Evolutionary conservation across 2,888 invertebrate genomes (phyloP), one percentile per base, ranked within the genome.

Genomic region (Parascotia fuliginaria): DNA sequence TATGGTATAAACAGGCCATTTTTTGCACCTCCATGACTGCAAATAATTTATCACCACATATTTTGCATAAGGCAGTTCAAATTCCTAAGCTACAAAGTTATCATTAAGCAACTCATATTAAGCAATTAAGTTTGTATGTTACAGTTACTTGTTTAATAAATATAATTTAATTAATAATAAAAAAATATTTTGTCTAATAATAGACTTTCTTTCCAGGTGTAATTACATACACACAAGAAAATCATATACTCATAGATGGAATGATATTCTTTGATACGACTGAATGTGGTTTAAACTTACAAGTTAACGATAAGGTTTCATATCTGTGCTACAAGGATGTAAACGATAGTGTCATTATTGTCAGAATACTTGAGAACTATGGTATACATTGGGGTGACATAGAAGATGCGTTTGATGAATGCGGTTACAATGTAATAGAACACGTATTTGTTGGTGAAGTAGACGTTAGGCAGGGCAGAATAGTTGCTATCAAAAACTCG

Each of bases 191-290:
- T n/a, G n/a, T n/a, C 19, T 19, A 19, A 19, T 19, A 19, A 2
- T 3, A 19, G 5, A 19, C 2, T 19, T 9, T 12, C 9, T 4
- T 44, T 50, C 7, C 75, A 79, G 96, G 96, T 4, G 77, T 85
- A 27, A 87, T 96, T 27, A 95, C 95, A n/a, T 79, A 81, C n/a
- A 65, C 94, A n/a, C 76, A 75, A 4, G 74, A 75, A 5, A 77
- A 89, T 41, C 83, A 87, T 70, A 92, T 94, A 16, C 76, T 94
- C 0, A 94, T 96, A 48, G 95, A 96, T 79, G 89, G 94, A 42
- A 79, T 77, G 27, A 84, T 94, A 47, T 85, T 87, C 55, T 96
- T 94, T 72, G 92, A 94, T 31, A 77, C 79, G 0, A 75, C 79
- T 71, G 57, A 70, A 66, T 50, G 85, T 59, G 67, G 85, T 0